Evolutionary conservation across 2,113 vertebrate genomes (phyloP).

Genomic region (Cyphomyrus discorhynchus): DNA sequence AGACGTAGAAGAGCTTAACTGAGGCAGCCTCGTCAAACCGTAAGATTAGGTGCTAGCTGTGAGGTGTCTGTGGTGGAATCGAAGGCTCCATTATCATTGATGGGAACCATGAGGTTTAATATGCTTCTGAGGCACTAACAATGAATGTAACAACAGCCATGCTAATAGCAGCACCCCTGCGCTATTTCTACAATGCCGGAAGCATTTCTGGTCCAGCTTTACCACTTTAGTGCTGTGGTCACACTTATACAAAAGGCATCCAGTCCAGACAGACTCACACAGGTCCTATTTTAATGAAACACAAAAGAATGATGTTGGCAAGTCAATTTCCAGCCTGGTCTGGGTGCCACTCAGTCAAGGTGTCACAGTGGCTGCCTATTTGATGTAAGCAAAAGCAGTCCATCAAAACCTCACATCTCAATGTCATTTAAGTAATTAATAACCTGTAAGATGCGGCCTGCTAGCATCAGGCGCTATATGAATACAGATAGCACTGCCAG

Average conservation of each 20-base stretch:
- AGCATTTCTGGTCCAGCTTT: not conserved
- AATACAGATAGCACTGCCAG: constrained; percentile 39
- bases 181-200: not conserved
- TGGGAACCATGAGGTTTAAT: not conserved
- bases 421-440: constrained; percentile 33
- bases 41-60: not conserved
- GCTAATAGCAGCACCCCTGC: not conserved
- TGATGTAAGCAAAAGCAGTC: constrained; percentile 26
- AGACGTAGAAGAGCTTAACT: not conserved
- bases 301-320: not conserved
- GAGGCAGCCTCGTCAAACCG: not conserved
- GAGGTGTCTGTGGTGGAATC: not conserved
- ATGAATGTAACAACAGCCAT: not conserved
- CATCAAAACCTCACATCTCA: constrained; percentile 27
- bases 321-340: not conserved
- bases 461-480: constrained; percentile 18
- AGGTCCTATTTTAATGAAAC: not conserved
- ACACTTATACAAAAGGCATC: not conserved
- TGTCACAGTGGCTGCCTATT: not conserved
- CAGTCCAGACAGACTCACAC: not conserved
- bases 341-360: constrained; percentile 20
- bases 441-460: constrained; percentile 19
- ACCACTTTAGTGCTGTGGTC: not conserved
- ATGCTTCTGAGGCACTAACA: not conserved
- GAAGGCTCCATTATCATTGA: not conserved